Evolutionary conservation across 2,888 invertebrate species (phyloP).

Genomic region (Gryllus longicercus): DNA sequence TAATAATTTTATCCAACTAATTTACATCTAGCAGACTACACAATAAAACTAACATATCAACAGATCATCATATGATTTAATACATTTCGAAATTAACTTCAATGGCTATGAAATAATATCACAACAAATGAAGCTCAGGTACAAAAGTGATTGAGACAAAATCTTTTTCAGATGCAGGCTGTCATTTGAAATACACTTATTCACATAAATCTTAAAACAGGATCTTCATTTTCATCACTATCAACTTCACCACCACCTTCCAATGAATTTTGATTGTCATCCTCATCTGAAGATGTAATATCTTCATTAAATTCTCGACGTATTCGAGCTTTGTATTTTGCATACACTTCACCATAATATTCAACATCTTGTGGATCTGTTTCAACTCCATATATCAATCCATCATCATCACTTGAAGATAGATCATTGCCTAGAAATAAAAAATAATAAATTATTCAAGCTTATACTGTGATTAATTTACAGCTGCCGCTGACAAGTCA

Average conservation of each 20-base stretch:
- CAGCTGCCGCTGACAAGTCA: too few species aligned
- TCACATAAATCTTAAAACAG: slow-evolving; percentile 21
- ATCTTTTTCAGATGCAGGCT: too few species aligned
- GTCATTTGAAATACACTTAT: too few species aligned
- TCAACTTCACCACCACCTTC: slow-evolving; percentile 40
- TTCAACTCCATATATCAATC: slow-evolving; percentile 44
- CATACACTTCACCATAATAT: slow-evolving; percentile 62
- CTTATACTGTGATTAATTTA: neutral
- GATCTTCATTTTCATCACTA: slow-evolving; percentile 32
- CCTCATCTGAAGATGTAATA: slow-evolving; percentile 28
- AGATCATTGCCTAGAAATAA: slow-evolving; percentile 43
- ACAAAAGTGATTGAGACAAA: too few species aligned
- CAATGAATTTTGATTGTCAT: neutral
- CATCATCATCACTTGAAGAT: slow-evolving; percentile 48
- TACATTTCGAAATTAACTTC: too few species aligned
- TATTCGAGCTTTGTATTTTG: slow-evolving; percentile 60
- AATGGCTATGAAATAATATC: too few species aligned
- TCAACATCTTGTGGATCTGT: slow-evolving; percentile 53
- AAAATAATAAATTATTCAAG: slow-evolving; percentile 20
- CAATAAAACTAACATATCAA: too few species aligned
- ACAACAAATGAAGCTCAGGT: too few species aligned
- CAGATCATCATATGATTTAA: too few species aligned
- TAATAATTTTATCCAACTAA: too few species aligned
- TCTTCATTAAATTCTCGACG: slow-evolving; percentile 42
- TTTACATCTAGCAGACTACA: too few species aligned